A percentile compares a stretch with the other conserved stretches of the same genome.
phyloP scores from a whole-genome alignment of 2,888 invertebrate species.

The Synergus laeviventris region DNA sequence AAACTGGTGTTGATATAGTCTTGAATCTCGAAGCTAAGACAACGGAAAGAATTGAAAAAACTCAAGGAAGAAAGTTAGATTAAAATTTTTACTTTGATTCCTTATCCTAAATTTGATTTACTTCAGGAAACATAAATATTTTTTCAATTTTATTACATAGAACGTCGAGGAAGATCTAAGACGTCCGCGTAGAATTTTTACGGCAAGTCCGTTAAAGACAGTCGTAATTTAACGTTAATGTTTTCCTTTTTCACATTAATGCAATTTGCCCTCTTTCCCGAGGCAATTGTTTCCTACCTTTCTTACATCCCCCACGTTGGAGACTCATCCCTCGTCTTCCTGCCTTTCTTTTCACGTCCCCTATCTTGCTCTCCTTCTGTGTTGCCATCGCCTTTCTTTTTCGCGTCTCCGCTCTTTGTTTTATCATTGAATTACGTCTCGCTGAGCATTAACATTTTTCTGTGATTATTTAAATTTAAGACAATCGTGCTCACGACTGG shows the following conservation, averaged over 20 bases:
- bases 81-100: background rate
- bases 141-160: background rate
- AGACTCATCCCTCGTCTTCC: constrained; percentile 28
- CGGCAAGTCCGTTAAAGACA: constrained; percentile 30
- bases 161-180: constrained; percentile 1
- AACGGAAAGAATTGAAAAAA: background rate
- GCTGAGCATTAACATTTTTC: constrained; percentile 69
- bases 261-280: constrained; percentile 45
- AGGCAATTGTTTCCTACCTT: constrained; percentile 38
- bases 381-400: constrained; percentile 20
- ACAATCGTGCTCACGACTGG: constrained; percentile 61
- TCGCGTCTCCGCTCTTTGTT: constrained; percentile 22
- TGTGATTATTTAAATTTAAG: constrained; percentile 73
- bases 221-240: constrained; percentile 52
- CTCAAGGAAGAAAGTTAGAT: background rate
- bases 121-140: background rate
- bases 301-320: constrained; percentile 30
- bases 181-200: constrained; percentile 21
- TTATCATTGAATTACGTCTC: constrained; percentile 43
- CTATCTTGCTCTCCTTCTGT: constrained; percentile 8
- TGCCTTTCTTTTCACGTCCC: constrained; percentile 12
- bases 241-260: constrained; percentile 51
- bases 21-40: background rate
- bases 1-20: background rate
- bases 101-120: background rate